A percentile compares a stretch with the other conserved stretches of the same genome.
These are phyloP conservation scores for Orthosia incerta DNA, from an alignment of 2,888 invertebrate species.

Conservation along the genomic window DNA sequence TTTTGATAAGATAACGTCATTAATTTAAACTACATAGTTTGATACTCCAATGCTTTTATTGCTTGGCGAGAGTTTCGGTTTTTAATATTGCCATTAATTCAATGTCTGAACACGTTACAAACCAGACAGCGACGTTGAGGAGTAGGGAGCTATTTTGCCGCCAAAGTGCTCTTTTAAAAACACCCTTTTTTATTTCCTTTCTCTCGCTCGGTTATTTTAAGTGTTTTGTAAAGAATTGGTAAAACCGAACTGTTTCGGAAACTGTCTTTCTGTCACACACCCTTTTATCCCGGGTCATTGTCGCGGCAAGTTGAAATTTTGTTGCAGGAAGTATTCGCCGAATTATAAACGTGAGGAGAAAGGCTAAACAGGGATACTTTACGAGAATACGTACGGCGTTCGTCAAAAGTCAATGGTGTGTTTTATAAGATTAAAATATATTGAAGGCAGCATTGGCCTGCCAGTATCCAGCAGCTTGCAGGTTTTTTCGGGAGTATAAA, in stretches of 20 bases:
- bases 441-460: background rate
- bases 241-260: constrained; percentile 44
- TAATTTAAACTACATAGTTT: too few species aligned
- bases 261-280: constrained; percentile 49
- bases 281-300: constrained; percentile 42
- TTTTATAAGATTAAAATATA: background rate
- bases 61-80: background rate
- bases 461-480: too few species aligned
- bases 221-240: constrained; percentile 52
- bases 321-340: constrained; percentile 35
- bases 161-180: constrained; percentile 41
- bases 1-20: too few species aligned
- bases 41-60: background rate
- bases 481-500: too few species aligned
- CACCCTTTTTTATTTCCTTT: constrained; percentile 30
- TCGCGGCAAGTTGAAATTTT: constrained; percentile 39
- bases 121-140: background rate
- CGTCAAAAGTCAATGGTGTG: background rate
- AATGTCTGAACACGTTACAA: constrained; percentile 10
- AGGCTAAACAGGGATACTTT: constrained; percentile 28
- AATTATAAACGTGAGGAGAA: constrained; percentile 45
- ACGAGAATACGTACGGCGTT: background rate
- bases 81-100: constrained; percentile 9
- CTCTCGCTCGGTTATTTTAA: constrained; percentile 46
- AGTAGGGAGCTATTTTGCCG: background rate